Base-by-base conservation (phyloP, 1,140 invertebrate genomes). In the Penaeus indicus region DNA sequence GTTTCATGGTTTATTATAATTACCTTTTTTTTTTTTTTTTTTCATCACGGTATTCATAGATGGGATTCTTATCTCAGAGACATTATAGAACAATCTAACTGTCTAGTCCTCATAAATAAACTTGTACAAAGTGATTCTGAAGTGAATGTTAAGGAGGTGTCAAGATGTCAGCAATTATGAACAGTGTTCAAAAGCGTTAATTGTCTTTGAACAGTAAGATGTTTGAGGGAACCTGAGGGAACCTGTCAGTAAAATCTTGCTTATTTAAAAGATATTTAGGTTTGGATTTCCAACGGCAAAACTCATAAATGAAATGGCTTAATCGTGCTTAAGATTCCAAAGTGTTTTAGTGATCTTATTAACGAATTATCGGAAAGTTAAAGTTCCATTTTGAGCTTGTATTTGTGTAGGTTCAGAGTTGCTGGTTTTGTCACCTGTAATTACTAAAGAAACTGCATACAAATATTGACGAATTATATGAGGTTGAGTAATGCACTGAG, bases 31-130 rank as follows among this genome's bases (percentile, higher is more conserved):
- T 75, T 27, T 27, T 75, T 38, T 75, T 75, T 27, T 75, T 38
- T 75, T 75, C 16, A 38, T 75, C 72, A 38, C n/a, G 42, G 72
- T 75, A 75, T 75, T 75, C 27, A 27, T 75, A 27, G n/a, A 75
- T 75, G 19, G 42, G n/a, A 25, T 75, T 75, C 27, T 75, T 75
- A 38, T 75, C 42, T 75, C 42, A 38, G 72, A 75, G 67, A 72
- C 69, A 47, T 54, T 77, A 61, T 75, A 62, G 54, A 84, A 75
- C 84, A 85, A 85, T 75, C 67, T 72, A 72, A 61, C 60, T 77
- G 69, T 85, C 84, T 85, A 85, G 84, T 85, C 84, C 84, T 77
- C 62, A 85, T 42, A 67, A 77, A 72, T 85, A 85, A 85, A 38
- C 69, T 85, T 85, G 84, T 85, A 85, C 84, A 85, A 85, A 85